Percentiles rank a stretch among this genome's conserved stretches.
These are phyloP conservation scores for Oligia strigilis DNA, from an alignment of 2,888 invertebrate species.

Conservation along the genomic window DNA sequence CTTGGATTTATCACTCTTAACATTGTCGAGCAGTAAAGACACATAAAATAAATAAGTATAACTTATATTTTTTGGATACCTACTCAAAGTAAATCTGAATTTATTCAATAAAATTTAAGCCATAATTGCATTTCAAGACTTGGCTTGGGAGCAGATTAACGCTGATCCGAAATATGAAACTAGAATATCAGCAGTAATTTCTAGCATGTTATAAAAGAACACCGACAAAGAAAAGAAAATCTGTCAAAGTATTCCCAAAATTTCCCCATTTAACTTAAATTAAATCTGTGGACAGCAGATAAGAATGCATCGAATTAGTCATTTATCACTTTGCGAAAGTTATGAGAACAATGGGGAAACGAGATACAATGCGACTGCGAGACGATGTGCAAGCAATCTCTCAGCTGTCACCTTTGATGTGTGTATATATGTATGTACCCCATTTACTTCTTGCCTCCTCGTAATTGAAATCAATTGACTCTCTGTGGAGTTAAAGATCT, in stretches of 20 bases:
- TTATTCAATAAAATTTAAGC: background rate
- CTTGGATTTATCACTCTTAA: background rate
- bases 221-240: background rate
- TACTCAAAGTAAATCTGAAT: background rate
- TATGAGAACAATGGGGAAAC: conserved; percentile 48
- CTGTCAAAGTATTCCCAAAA: background rate
- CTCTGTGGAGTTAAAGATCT: background rate
- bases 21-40: background rate
- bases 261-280: background rate
- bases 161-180: background rate
- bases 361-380: conserved; percentile 34
- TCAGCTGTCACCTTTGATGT: conserved; percentile 15
- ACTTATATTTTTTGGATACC: background rate
- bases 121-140: background rate
- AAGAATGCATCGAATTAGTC: conserved; percentile 26
- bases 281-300: conserved; percentile 10
- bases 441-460: conserved; percentile 1
- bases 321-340: conserved; percentile 43
- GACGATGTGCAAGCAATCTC: conserved; percentile 13
- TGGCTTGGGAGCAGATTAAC: background rate
- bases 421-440: conserved; percentile 12
- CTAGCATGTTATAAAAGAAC: background rate
- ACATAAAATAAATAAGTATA: background rate
- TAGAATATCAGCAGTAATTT: background rate
- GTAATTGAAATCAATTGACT: conserved; percentile 24